Base-by-base conservation (phyloP, 2,113 vertebrate genomes). In the Strigops habroptila region DNA sequence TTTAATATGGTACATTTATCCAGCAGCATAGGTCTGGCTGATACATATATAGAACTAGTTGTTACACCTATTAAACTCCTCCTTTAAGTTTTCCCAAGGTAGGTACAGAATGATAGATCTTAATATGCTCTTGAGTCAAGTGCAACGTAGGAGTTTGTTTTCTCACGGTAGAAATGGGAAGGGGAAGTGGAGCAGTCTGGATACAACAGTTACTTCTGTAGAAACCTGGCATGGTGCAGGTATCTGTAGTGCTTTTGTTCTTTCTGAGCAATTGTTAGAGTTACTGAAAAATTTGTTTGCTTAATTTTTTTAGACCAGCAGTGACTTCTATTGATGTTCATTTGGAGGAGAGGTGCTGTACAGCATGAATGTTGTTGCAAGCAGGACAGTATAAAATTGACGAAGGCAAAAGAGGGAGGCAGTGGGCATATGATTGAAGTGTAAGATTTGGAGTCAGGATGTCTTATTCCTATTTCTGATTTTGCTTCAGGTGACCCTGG, bases 1-100 rank as follows among this genome's bases (percentile, higher is more conserved):
- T 97, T 97, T 96, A 22, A 12, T 92, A 30, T 1, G 3, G 33
- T 73, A 6, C 97, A 93, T 97, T 97, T 96, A 83, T 87, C 78
- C 68, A 94, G 75, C 90, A 96, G 60, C 76, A 46, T 82, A 93
- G 55, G 43, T 93, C 67, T 95, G 91, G 78, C 81, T 97, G 80
- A 43, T 93, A 79, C 31, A 85, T 82, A 91, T 90, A 91, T 31
- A 93, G 70, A 95, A 37, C 46, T 95, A 68, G 75, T 93, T 88
- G 73, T 93, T 96, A 81, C 3, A 85, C 55, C 73, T 86, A 23
- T 95, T 97, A 86, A 83, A 81, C 31, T 90, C n/a, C 21, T 14
- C 22, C 64, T 93, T 64, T 33, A 0, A n/a, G 30, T 90, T 93
- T 97, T 94, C 60, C 31, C 60, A 35, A 55, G 70, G 60, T 35